Conservation (phyloP, 92 coral and sea anemone species). For the Paramuricea clavata region DNA sequence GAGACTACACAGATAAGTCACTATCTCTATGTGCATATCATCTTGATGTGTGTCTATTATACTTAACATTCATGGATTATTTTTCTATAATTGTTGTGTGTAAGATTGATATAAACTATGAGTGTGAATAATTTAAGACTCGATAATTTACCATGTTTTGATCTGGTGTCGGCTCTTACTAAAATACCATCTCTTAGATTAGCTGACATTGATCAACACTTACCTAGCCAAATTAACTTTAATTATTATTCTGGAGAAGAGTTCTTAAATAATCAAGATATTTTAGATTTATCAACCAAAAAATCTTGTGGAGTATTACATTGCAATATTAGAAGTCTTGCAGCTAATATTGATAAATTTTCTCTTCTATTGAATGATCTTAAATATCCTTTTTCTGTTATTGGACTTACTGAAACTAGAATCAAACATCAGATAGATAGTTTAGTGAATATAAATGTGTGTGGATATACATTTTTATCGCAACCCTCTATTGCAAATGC, state of each 20-base stretch:
- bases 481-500: not conserved
- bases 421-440: not conserved
- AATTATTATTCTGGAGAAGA: slow-evolving; percentile 63
- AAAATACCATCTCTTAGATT: slow-evolving; percentile 53
- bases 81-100: not conserved
- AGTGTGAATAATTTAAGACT: slow-evolving; percentile 16
- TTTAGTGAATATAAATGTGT: not conserved
- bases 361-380: not conserved
- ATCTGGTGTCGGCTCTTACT: slow-evolving; percentile 50
- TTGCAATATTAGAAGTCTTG: slow-evolving; percentile 40
- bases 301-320: slow-evolving; percentile 36
- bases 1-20: not conserved
- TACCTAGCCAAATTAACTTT: slow-evolving; percentile 64
- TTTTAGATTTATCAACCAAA: not conserved
- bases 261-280: slow-evolving; percentile 53
- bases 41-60: too few species aligned
- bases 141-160: slow-evolving; percentile 59
- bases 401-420: not conserved
- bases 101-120: not conserved
- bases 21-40: too few species aligned
- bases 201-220: slow-evolving; percentile 57
- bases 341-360: not conserved
- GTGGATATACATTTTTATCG: too few species aligned
- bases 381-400: not conserved
- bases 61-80: not conserved